phyloP scores from a whole-genome alignment of 2,888 invertebrate genomes.

The Norana najaformis region DNA sequence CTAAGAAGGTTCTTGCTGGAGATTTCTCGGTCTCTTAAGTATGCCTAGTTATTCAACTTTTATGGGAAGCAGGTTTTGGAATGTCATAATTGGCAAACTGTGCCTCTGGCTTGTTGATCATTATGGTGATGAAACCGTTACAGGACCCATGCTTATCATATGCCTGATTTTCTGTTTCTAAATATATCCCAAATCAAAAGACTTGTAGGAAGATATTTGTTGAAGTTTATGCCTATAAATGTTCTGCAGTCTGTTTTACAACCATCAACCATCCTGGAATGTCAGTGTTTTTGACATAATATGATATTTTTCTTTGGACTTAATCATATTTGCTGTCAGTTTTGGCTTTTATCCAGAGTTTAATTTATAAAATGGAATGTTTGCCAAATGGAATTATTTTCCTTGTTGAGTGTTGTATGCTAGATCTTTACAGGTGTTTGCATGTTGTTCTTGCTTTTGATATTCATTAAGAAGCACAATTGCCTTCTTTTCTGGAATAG shows the following conservation, averaged over 20 bases:
- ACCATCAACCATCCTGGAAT: too few species aligned
- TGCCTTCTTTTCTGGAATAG: too few species aligned
- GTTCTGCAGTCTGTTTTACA: not conserved
- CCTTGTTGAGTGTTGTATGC: not conserved
- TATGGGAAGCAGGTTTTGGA: too few species aligned
- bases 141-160: not conserved
- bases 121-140: not conserved
- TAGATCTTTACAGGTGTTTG: not conserved
- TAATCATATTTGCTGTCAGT: not conserved
- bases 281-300: not conserved
- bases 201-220: not conserved
- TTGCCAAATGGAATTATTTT: not conserved
- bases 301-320: not conserved
- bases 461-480: not conserved
- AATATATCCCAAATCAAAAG: not conserved
- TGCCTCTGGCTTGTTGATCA: not conserved
- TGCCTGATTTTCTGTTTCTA: not conserved
- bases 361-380: not conserved
- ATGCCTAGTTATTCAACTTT: too few species aligned
- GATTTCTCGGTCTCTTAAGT: too few species aligned
- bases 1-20: too few species aligned
- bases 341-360: not conserved
- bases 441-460: not conserved
- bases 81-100: not conserved
- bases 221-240: not conserved